phyloP scores from a whole-genome alignment of 2,888 invertebrate genomes.

The Chymomyza amoena region DNA sequence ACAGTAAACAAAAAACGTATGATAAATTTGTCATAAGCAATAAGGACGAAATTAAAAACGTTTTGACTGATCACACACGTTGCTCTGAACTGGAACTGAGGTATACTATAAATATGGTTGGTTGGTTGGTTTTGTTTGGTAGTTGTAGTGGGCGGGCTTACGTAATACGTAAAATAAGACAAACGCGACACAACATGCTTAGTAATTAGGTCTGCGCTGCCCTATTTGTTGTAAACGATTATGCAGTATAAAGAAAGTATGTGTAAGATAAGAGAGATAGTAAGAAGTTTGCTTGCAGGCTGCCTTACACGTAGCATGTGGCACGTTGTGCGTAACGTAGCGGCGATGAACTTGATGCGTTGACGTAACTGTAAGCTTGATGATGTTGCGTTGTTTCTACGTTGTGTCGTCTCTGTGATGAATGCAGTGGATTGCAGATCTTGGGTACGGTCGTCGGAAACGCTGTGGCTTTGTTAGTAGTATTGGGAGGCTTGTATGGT shows the following conservation, averaged over 20 bases:
- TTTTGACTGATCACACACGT: slow-evolving; percentile 14
- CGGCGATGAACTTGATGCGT: slow-evolving; percentile 38
- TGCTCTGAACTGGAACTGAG: slow-evolving; percentile 20
- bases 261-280: slow-evolving; percentile 1
- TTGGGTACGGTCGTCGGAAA: slow-evolving; percentile 22
- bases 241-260: not conserved
- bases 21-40: slow-evolving; percentile 39
- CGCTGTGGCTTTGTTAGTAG: slow-evolving; percentile 27
- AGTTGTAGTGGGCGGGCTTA: slow-evolving; percentile 10
- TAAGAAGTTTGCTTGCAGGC: slow-evolving; percentile 28
- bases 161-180: slow-evolving; percentile 41
- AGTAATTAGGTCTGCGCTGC: slow-evolving; percentile 33
- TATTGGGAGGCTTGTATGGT: slow-evolving; percentile 7
- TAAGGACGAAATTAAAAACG: slow-evolving; percentile 26
- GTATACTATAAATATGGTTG: not conserved
- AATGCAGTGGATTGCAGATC: not conserved
- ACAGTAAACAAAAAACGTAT: slow-evolving; percentile 41
- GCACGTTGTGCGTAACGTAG: slow-evolving; percentile 33
- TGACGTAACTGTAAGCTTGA: not conserved
- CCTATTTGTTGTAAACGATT: slow-evolving; percentile 20
- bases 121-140: not conserved
- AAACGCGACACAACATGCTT: slow-evolving; percentile 42
- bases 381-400: not conserved
- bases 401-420: slow-evolving; percentile 11
- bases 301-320: slow-evolving; percentile 50